phyloP scores from a whole-genome alignment of 2,888 invertebrate species.

The Diaphora mendica region DNA sequence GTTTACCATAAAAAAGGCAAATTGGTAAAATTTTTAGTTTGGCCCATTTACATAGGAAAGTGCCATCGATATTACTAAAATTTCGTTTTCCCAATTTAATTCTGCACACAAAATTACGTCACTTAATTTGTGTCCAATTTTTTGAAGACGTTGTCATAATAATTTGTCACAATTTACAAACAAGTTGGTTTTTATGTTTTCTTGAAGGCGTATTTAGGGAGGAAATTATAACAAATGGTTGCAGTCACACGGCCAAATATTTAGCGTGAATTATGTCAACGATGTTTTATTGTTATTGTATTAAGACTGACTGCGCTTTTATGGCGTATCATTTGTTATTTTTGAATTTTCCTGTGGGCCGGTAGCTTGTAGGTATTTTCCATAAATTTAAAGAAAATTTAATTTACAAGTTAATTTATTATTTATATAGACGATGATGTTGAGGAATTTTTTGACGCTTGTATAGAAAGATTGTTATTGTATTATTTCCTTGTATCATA shows the following conservation, averaged over 20 bases:
- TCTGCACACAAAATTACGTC: not conserved
- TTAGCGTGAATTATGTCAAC: conserved; percentile 54
- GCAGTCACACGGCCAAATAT: conserved; percentile 49
- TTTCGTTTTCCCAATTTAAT: conserved; percentile 15
- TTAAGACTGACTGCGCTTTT: conserved; percentile 42
- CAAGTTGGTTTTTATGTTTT: conserved; percentile 58
- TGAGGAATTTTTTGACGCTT: not conserved
- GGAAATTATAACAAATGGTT: conserved; percentile 71
- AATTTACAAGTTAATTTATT: not conserved
- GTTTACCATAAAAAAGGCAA: too few species aligned
- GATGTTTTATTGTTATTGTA: conserved; percentile 50
- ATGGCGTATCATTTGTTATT: conserved; percentile 16
- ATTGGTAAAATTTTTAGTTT: too few species aligned
- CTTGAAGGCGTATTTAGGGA: conserved; percentile 56
- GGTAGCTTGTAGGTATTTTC: not conserved
- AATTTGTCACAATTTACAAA: conserved; percentile 71
- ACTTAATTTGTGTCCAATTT: conserved; percentile 34
- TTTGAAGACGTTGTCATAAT: conserved; percentile 48
- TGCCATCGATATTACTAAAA: not conserved
- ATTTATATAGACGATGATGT: not conserved
- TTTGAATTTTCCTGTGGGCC: not conserved
- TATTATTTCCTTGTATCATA: too few species aligned
- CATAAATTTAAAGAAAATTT: not conserved
- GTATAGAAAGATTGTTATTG: too few species aligned
- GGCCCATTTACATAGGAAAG: too few species aligned